Conservation (phyloP, 2,113 vertebrate genomes). For the Oryzias melastigma region DNA sequence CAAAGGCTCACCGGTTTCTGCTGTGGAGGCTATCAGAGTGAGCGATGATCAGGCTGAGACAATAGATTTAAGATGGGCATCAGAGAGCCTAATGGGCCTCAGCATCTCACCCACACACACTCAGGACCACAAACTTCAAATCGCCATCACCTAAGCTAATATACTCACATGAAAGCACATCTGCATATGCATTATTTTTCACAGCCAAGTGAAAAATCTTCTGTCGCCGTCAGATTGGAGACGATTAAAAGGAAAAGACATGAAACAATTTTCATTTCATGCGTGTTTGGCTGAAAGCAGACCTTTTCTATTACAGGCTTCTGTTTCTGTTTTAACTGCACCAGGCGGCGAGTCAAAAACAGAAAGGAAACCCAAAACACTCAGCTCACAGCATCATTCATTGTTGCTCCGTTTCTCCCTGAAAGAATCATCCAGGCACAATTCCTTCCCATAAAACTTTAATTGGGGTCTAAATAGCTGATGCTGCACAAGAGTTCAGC, state of each 20-base stretch:
- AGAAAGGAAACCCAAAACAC: conserved; percentile 14
- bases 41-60: conserved; percentile 43
- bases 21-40: conserved; percentile 49
- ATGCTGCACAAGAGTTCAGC: conserved; percentile 15
- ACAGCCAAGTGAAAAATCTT: conserved; percentile 14
- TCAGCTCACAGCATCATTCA: conserved; percentile 19
- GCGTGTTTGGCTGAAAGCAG: conserved; percentile 50
- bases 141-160: not conserved
- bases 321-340: conserved; percentile 65
- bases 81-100: conserved; percentile 47
- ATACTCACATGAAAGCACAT: conserved; percentile 2
- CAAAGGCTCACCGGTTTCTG: conserved; percentile 51
- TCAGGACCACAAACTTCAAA: not conserved
- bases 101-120: conserved; percentile 28
- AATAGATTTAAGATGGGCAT: conserved; percentile 54
- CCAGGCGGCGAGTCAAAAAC: conserved; percentile 44
- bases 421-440: conserved; percentile 17
- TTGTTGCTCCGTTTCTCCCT: conserved; percentile 30
- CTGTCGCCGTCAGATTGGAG: conserved; percentile 36
- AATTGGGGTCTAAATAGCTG: conserved; percentile 14
- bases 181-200: conserved; percentile 1
- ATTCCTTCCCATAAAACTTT: not conserved
- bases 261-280: conserved; percentile 56
- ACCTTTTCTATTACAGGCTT: conserved; percentile 55
- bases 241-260: conserved; percentile 22